A percentile compares a stretch with the other conserved stretches of the same genome.
Conservation (phyloP, 2,888 invertebrate species). For the Himalopsyche anomala region DNA sequence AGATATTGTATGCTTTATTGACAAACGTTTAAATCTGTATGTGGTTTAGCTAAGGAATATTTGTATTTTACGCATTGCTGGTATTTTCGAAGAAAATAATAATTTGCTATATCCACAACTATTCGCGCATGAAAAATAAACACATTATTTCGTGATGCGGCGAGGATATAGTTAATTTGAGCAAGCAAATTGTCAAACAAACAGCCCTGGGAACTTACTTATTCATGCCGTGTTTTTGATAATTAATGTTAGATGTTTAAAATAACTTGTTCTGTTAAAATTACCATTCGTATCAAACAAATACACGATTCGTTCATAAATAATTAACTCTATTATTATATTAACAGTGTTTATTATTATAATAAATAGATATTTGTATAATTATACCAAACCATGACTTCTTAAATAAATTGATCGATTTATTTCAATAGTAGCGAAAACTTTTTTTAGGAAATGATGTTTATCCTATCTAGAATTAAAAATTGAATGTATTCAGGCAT, state of each 20-base stretch:
- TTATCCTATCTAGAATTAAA: no score
- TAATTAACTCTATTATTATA: not conserved
- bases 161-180: conserved; percentile 8
- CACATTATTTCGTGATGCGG: conserved; percentile 18
- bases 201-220: not conserved
- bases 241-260: conserved; percentile 35
- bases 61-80: conserved; percentile 37
- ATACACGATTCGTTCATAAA: not conserved
- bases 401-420: no score
- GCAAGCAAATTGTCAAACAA: conserved; percentile 35
- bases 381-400: no score
- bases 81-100: conserved; percentile 22
- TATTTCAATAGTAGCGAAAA: no score
- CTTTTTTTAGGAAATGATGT: no score
- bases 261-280: not conserved
- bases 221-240: conserved; percentile 27
- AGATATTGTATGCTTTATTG: no score
- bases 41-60: not conserved
- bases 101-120: not conserved
- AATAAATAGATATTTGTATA: no score
- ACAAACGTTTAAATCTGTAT: no score
- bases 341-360: no score
- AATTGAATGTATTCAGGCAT: no score
- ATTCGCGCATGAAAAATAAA: conserved; percentile 22
- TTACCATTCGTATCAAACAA: not conserved